A percentile compares a stretch with the other conserved stretches of the same genome.
Evolutionary conservation across 2,888 invertebrate species (phyloP).

Genomic region (Trichopoda pennipes): DNA sequence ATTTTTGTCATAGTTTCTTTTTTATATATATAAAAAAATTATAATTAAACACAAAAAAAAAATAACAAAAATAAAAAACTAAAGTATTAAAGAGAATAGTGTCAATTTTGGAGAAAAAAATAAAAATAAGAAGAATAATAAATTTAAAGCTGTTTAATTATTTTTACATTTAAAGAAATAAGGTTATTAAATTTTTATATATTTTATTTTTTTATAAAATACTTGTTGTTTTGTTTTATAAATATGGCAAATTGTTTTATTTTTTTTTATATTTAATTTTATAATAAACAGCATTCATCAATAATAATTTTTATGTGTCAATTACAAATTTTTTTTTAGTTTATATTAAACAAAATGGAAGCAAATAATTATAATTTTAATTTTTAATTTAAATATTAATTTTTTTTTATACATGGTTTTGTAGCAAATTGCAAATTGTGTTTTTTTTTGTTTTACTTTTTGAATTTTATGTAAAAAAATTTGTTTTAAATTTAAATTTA

Average conservation of each 20-base stretch:
- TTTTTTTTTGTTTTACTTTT: too few relatives aligned
- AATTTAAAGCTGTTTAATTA: slow-evolving; percentile 56
- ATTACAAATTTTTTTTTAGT: slow-evolving; percentile 29
- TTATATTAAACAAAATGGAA: slow-evolving; percentile 61
- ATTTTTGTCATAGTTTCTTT: background rate
- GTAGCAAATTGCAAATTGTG: slow-evolving; percentile 50
- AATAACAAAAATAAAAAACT: background rate
- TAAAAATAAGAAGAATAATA: background rate
- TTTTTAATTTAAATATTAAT: slow-evolving; percentile 54
- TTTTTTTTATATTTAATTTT: slow-evolving; percentile 52
- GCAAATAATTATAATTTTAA: slow-evolving; percentile 63
- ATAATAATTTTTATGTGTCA: slow-evolving; percentile 42
- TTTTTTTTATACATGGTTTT: slow-evolving; percentile 59
- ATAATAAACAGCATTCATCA: slow-evolving; percentile 62
- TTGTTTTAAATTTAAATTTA: slow-evolving; percentile 30
- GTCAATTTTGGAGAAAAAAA: too few relatives aligned
- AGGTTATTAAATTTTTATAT: slow-evolving; percentile 9
- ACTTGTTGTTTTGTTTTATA: slow-evolving; percentile 59
- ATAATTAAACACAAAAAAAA: too few relatives aligned
- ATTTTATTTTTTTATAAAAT: slow-evolving; percentile 53
- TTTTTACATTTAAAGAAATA: slow-evolving; percentile 33
- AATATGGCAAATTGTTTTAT: slow-evolving; percentile 66
- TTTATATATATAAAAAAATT: too few relatives aligned
- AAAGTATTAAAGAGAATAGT: background rate
- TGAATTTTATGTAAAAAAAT: slow-evolving; percentile 60